Base-by-base conservation (phyloP, 2,113 vertebrate species). In the Myodes glareolus region DNA sequence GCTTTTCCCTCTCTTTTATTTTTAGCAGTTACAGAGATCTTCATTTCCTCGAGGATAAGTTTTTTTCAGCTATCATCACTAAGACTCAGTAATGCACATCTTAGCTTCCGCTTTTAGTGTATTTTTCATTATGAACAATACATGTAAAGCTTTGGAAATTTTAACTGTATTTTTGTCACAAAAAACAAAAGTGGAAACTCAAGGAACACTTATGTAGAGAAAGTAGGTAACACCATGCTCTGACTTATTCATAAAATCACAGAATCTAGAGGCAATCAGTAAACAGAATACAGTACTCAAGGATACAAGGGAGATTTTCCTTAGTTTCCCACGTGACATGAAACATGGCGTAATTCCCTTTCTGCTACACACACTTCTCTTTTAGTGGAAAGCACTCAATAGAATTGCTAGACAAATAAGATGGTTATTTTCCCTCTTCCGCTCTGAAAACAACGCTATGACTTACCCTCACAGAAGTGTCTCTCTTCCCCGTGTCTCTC, bases 241-340 rank as follows among this genome's bases (percentile, higher is more conserved):
- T 96, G 90, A 95, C 93, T 97, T 97, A 97, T 96, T 95, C 80
- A 96, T 94, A 96, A 90, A 96, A 90, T 91, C 72, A 42, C 65
- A 85, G 45, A 95, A 88, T 85, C 93, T 95, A 95, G 84, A 84
- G 36, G 70, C 61, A 96, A 77, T 92, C 31, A 81, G 27, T 68
- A 95, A 96, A 80, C 23, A 81, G 47, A 72, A 91, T 67, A 29
- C 45, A 68, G 97, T 94, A 84, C 55, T 93, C 68, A 82, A 33
- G 89, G 86, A 93, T 90, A 75, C 67, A 76, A 87, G 97, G 92
- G 61, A 86, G 58, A 91, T 89, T 94, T 89, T 95, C 82, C 89
- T 88, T 67, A 81, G 92, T 90, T 88, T 73, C 65, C 88, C 58
- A 36, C 42, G n/a, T 92, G 84, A 93, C 88, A 67, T 93, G 93